Percentiles rank a stretch among this genome's conserved stretches.
These are phyloP conservation scores for Germaria angustata DNA, from an alignment of 2,888 invertebrate species.

Conservation along the genomic window DNA sequence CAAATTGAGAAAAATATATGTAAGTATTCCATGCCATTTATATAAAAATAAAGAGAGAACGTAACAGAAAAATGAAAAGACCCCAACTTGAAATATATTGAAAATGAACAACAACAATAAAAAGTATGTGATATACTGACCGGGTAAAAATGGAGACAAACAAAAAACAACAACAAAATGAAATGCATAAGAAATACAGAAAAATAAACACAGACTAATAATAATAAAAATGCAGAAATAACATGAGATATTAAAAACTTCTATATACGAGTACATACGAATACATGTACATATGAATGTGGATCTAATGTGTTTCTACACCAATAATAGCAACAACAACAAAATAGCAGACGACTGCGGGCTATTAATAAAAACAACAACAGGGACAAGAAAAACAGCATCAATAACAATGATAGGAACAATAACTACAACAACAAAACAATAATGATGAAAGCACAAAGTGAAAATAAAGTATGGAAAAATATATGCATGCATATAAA, in stretches of 20 bases:
- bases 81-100: slow-evolving; percentile 55
- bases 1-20: slow-evolving; percentile 25
- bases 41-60: slow-evolving; percentile 12
- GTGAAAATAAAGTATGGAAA: slow-evolving; percentile 45
- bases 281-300: slow-evolving; percentile 2
- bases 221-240: not conserved
- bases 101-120: slow-evolving; percentile 10
- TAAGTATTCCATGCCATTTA: not conserved
- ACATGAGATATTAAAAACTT: slow-evolving; percentile 13
- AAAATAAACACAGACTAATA: slow-evolving; percentile 1
- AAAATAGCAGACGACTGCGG: slow-evolving; percentile 49
- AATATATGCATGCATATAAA: not conserved
- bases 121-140: slow-evolving; percentile 53
- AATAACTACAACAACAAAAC: not conserved
- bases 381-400: slow-evolving; percentile 11
- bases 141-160: slow-evolving; percentile 52
- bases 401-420: slow-evolving; percentile 25
- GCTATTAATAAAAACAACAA: slow-evolving; percentile 60
- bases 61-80: slow-evolving; percentile 37
- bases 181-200: not conserved
- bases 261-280: no score
- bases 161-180: slow-evolving; percentile 5
- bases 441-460: slow-evolving; percentile 51
- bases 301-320: slow-evolving; percentile 31
- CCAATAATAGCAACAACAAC: slow-evolving; percentile 19